Evolutionary conservation across 2,888 invertebrate genomes (phyloP), one percentile per base, ranked within the genome.

Genomic region (Tribolium freemani): DNA sequence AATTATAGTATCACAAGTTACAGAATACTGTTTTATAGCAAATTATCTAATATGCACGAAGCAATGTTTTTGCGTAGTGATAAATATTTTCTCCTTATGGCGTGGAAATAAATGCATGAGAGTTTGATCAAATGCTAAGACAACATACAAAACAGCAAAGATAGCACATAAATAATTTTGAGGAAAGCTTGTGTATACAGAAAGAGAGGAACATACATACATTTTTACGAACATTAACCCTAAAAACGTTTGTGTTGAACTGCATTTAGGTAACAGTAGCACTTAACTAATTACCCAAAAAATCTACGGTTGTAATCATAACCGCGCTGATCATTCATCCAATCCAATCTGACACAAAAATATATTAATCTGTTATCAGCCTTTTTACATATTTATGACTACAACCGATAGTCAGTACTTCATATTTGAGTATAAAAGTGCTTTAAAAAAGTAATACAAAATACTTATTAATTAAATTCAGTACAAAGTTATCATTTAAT

Each of bases 361-460:
- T 64, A 64, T 64, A 57, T 57, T 13, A 20, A n/a, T n/a, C 13
- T 45, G 48, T 11, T 50, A 60, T 69, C 69, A 68, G 68, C 60
- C 60, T 51, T 30, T n/a, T 31, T 46, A n/a, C 5, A 63, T 3
- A 13, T 9, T 57, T 66, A 69, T 73, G 68, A 73, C 60, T 73
- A 73, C 73, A 71, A 75, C 71, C 71, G 48, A 71, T 63, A 70
- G 67, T 70, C 70, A 70, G 67, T 67, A 71, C 68, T 64, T 74
- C 16, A 54, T 69, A 74, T 58, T 13, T 66, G 74, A 69, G 76
- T 77, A 80, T 80, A 80, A 80, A 80, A 78, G 76, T 78, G 79
- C 77, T 76, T 79, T 78, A 78, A 78, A 78, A 79, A 78, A 76
- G 77, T 77, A 78, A 79, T 79, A 77, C 75, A 80, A 80, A 79